These are phyloP conservation scores for Bambusicola thoracicus DNA, from an alignment of 2,113 vertebrate genomes.

Conservation along the genomic window DNA sequence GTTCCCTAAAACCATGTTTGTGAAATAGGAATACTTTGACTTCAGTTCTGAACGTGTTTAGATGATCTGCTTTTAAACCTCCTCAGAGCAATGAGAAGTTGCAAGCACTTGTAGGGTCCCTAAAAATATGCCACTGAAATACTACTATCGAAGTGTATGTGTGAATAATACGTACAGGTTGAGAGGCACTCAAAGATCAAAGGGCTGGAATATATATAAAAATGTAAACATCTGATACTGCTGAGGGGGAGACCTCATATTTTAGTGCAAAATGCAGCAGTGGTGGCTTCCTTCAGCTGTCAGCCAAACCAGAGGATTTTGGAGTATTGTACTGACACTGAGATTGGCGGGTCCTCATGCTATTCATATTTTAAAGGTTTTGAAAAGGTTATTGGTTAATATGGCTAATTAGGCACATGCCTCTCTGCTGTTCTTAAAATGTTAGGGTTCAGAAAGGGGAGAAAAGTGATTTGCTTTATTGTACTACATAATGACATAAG, in stretches of 20 bases:
- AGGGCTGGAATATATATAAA: rapidly evolving
- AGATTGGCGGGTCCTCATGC: not conserved
- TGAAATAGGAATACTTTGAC: not conserved
- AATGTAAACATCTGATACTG: not conserved
- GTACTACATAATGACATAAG: not conserved
- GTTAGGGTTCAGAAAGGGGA: rapidly evolving
- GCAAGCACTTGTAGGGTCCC: not conserved
- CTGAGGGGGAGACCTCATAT: not conserved
- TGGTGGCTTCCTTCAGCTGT: not conserved
- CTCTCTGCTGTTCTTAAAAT: not conserved
- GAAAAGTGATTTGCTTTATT: not conserved
- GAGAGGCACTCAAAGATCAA: not conserved
- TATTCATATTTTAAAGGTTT: not conserved
- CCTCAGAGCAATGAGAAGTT: not conserved
- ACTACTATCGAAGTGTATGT: not conserved
- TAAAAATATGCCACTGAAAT: not conserved
- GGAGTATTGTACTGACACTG: rapidly evolving
- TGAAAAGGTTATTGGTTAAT: not conserved
- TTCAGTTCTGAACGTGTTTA: not conserved
- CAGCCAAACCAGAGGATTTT: not conserved
- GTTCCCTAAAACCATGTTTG: not conserved
- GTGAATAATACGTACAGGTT: not conserved
- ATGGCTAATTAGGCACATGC: not conserved
- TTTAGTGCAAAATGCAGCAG: not conserved
- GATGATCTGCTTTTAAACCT: not conserved